Evolutionary conservation across 2,797 vertebrate genomes (phyloP).

Genomic region (Otus scops): DNA sequence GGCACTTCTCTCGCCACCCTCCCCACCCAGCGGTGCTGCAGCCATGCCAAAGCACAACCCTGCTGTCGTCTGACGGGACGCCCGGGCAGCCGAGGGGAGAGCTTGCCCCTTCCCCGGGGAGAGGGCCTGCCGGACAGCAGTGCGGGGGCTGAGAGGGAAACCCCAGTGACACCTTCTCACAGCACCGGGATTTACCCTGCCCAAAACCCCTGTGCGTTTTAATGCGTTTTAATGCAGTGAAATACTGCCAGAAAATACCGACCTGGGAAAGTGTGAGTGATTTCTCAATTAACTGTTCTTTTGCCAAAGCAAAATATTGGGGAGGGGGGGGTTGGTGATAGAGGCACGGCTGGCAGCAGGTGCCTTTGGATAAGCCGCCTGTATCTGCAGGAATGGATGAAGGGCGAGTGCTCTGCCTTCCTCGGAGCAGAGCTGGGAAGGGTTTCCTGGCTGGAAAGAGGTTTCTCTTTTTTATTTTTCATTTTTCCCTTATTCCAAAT

Average conservation of each 20-base stretch:
- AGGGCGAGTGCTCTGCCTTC: not conserved
- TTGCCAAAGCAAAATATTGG: not conserved
- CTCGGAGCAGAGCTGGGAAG: accelerated
- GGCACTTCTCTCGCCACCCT: not conserved
- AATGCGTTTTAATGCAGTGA: not conserved
- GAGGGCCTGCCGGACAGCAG: not conserved
- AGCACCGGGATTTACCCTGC: accelerated
- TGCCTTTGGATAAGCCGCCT: not conserved
- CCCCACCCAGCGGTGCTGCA: not conserved
- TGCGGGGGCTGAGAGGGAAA: not conserved
- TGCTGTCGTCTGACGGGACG: not conserved
- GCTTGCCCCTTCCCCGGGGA: not conserved
- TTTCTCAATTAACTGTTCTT: not conserved
- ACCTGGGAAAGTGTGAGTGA: not conserved
- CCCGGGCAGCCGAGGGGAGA: not conserved
- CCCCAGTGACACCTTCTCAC: accelerated
- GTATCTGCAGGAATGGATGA: not conserved
- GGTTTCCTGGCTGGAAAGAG: not conserved
- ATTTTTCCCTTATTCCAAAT: not conserved
- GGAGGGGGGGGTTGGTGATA: not conserved
- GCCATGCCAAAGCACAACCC: not conserved
- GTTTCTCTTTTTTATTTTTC: not conserved
- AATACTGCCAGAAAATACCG: not conserved
- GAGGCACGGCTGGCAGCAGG: not conserved
- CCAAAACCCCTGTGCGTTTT: not conserved